These are phyloP conservation scores for Castor canadensis DNA, from an alignment of 2,113 vertebrate genomes.

Conservation along the genomic window DNA sequence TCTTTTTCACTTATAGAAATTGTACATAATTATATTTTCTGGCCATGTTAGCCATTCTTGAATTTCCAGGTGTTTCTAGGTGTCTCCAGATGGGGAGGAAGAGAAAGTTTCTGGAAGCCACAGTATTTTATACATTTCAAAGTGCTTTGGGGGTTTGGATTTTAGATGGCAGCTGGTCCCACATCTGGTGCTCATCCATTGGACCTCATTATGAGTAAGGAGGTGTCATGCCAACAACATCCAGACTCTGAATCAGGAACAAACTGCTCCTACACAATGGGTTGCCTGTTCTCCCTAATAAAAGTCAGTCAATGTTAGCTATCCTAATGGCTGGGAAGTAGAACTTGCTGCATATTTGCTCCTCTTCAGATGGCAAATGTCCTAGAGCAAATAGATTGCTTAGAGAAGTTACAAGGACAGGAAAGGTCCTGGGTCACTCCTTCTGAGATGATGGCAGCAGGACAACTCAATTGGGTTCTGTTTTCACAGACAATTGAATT, in stretches of 20 bases:
- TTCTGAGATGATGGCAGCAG: background rate
- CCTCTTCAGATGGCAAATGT: background rate
- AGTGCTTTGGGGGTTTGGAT: background rate
- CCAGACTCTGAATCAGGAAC: background rate
- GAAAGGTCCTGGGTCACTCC: background rate
- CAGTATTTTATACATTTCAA: background rate
- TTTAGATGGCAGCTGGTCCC: background rate
- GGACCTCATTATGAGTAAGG: background rate
- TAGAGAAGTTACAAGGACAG: background rate
- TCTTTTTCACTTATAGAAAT: background rate
- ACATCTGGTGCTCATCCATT: background rate
- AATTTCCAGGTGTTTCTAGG: background rate
- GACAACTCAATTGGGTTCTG: background rate
- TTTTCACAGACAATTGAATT: slow-evolving; percentile 33
- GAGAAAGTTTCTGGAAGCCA: background rate
- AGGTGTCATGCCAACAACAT: background rate
- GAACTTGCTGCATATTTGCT: background rate
- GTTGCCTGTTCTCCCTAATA: background rate
- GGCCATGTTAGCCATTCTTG: background rate
- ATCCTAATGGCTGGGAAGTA: background rate
- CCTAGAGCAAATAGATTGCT: background rate
- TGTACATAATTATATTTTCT: background rate
- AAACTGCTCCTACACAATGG: background rate
- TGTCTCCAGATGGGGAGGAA: background rate
- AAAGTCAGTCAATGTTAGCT: background rate